Base-by-base conservation (phyloP, 1,140 invertebrate genomes). In the Nephila pilipes region DNA sequence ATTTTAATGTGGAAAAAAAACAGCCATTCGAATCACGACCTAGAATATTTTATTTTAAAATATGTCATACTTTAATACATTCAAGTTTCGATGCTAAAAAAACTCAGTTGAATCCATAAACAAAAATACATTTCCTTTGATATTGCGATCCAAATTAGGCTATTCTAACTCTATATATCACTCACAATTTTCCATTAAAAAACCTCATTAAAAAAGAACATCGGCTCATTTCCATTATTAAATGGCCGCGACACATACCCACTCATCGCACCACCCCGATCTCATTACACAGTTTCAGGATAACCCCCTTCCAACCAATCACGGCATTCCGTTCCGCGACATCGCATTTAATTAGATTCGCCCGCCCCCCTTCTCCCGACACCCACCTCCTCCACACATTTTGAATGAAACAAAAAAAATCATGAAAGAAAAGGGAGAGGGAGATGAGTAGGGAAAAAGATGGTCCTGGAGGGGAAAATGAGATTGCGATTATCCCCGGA, bases 301-400 rank as follows among this genome's bases (percentile, higher is more conserved):
- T 65, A n/a, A 46, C 79, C n/a, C 79, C 89, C 87, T n/a, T 25
- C 36, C 80, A 29, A 5, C 57, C 89, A 91, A 91, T 91, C 89
- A 60, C 63, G 57, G 63, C 79, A 81, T 65, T 29, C 65, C 88
- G 46, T 81, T 90, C 88, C 80, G 58, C 89, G 75, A 85, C 79
- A 75, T 91, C 80, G 89, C 89, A 91, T 91, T 91, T 91, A 91
- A 91, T 91, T 91, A 91, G 89, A 83, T 91, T 38, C 69, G 20
- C 85, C 63, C 8, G 46, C 8, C 60, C 6, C 22, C 38, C n/a
- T 63, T 25, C 54, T 55, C 25, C 22, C 25, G n/a, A 63, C 63
- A 12, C 6, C 69, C n/a, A n/a, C n/a, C n/a, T n/a, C n/a, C 18
- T 16, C 69, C 25, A 32, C 69, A 16, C 69, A 75, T 75, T 75